Evolutionary conservation across 2,888 invertebrate genomes (phyloP), one percentile per base, ranked within the genome.

Genomic region (Isotomurus palustris): DNA sequence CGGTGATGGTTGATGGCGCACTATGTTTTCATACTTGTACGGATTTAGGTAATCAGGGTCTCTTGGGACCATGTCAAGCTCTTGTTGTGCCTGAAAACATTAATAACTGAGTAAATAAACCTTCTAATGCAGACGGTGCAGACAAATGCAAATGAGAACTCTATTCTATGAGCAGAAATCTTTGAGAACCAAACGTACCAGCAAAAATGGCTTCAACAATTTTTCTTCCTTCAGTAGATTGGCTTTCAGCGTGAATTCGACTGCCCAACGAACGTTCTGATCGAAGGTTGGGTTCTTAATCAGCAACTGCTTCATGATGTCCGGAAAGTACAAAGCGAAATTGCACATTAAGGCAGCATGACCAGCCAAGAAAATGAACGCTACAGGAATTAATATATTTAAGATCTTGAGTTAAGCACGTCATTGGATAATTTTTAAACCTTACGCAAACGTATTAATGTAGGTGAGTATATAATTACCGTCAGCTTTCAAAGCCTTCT

Each of bases 11-110:
- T 61, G 56, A 17, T 59, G 51, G 12, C 55, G 44, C n/a, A 60
- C 40, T 17, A 55, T 41, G 24, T 58, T 60, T 25, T 54, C 53
- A 21, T 51, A 36, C 38, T 64, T 61, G 50, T 67, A 67, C 1
- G 67, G 67, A 56, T 67, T 67, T 21, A 62, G 60, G 47, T 64
- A 67, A 35, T 67, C 60, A 1, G 63, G 53, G 25, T 65, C 60
- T 41, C 50, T 67, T 3, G 65, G 65, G 38, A 67, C 54, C 43
- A 67, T 58, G 24, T 62, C 60, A 2, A 67, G 35, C 53, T 67
- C 67, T 58, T 67, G 67, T 28, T 66, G 63, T n/a, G 64, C 65
- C 65, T 65, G 32, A 8, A 51, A 17, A 27, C 6, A 53, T 19
- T 25, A 44, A 22, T 32, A 36, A 29, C 25, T 43, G 25, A 28